A percentile compares a stretch with the other conserved stretches of the same genome.
Evolutionary conservation across 1,140 invertebrate genomes (phyloP).

Genomic region (Lerema accius): DNA sequence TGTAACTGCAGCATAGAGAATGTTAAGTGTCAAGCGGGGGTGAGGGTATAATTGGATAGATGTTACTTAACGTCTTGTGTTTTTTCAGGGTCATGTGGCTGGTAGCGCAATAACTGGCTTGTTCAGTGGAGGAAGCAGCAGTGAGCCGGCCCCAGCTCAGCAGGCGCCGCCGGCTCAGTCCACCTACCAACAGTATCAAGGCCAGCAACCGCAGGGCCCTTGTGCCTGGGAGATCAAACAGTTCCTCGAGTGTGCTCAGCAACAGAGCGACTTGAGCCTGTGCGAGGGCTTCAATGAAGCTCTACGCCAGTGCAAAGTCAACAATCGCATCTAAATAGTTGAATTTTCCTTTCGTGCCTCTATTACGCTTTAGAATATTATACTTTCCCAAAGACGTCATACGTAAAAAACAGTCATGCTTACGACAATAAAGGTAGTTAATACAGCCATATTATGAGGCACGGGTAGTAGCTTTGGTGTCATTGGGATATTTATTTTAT

Average conservation of each 20-base stretch:
- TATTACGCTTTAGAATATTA: not conserved
- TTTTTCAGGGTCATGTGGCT: slow-evolving; percentile 89
- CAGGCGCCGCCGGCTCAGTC: slow-evolving; percentile 71
- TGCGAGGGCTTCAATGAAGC: slow-evolving; percentile 97
- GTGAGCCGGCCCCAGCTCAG: slow-evolving; percentile 79
- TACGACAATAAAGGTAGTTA: not conserved
- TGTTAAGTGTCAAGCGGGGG: not conserved
- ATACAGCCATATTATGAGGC: slow-evolving; percentile 9
- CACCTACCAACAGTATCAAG: slow-evolving; percentile 66
- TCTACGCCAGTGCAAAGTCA: slow-evolving; percentile 93
- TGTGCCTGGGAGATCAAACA: slow-evolving; percentile 96
- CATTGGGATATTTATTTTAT: slow-evolving; percentile 23
- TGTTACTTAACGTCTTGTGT: slow-evolving; percentile 8
- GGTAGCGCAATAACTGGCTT: slow-evolving; percentile 93
- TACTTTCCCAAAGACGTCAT: too few species aligned
- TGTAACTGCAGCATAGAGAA: too few species aligned
- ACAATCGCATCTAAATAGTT: slow-evolving; percentile 70
- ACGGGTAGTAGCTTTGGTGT: slow-evolving; percentile 12
- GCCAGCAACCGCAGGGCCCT: slow-evolving; percentile 85
- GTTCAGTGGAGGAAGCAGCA: slow-evolving; percentile 89
- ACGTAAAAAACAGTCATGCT: not conserved
- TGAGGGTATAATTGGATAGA: too few species aligned
- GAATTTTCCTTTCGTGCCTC: slow-evolving; percentile 37
- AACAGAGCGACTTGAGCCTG: slow-evolving; percentile 91
- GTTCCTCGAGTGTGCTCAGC: slow-evolving; percentile 94